Base-by-base conservation (phyloP, 2,888 invertebrate species). In the Archaeoteleia sp. region DNA sequence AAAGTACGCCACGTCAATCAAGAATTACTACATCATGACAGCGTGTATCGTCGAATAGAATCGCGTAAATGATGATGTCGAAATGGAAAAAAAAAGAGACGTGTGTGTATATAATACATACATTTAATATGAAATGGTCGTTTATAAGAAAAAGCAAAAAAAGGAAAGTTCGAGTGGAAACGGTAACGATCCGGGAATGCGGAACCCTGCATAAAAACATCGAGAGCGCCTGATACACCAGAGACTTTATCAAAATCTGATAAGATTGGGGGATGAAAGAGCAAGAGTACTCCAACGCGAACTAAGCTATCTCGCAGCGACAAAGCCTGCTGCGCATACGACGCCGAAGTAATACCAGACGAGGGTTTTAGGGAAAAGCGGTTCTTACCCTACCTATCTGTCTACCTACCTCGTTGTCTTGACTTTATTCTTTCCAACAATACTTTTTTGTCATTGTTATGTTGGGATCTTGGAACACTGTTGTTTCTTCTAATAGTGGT, bases 171-270 rank as follows among this genome's bases (percentile, higher is more conserved):
- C n/a, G n/a, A n/a, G n/a, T n/a, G n/a, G n/a, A n/a, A n/a, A n/a
- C n/a, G n/a, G 32, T 9, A 46, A 32, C 34, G 23, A 30, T 32
- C 10, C 46, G 20, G 30, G 27, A 42, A 25, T 12, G 70, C 74
- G 71, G 65, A 71, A 75, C 74, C 71, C 72, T 68, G 73, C 76
- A 74, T 74, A 72, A 74, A 78, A 78, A 76, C 77, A 74, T 68
- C 60, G 65, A 67, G 62, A 54, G 23, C 53, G 74, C 75, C 72
- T 70, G 73, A 79, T 77, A 80, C 80, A 74, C 76, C 69, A 10
- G 60, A 45, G 67, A 72, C 55, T 70, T 73, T 71, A 73, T 71
- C 67, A 73, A 73, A 74, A 72, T 72, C 70, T 68, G 67, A 72
- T 72, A 74, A 72, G 62, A 61, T 42, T 35, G 30, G 61, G 71